Base-by-base conservation (phyloP, 2,797 vertebrate species). In the Lepidocolaptes lacrymiger region DNA sequence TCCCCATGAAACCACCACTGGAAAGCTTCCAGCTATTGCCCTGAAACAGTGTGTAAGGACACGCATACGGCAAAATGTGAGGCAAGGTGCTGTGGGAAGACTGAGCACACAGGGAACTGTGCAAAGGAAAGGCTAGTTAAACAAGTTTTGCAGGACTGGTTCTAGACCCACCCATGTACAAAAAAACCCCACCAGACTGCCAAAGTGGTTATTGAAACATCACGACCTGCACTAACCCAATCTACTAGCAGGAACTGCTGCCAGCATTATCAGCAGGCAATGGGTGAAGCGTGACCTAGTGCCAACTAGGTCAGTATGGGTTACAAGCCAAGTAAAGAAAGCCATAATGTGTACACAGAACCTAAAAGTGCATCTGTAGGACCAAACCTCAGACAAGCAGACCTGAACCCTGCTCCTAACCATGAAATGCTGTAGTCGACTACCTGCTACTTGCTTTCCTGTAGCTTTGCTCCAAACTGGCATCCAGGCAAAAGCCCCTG, bases 11-110 rank as follows among this genome's bases (percentile, higher is more conserved):
- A 91, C 46, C 62, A 88, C 6, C 12, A 4, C 77, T 91, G 88
- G 88, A 95, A 63, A 88, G 4, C 26, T 85, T 88, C 89, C 94
- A 94, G 56, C 39, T 77, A 20, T 61, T 83, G 63, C 51, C 79
- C 43, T 61, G 22, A 34, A 88, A 67, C 12, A 16, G 58, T 22
- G 87, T 75, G 62, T 75, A 86, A 84, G 55, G n/a, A 73, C 55
- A 75, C 10, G 15, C 36, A 75, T 58, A 55, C 1, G 62, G 64
- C 49, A 44, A 89, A 83, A 48, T 15, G 22, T 95, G 92, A 95
- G 43, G 94, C 90, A 93, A 96, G 73, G 55, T 1, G 20, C 71
- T 94, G 85, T 89, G 91, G 93, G 92, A 96, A 93, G 89, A 41
- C 84, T 67, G 62, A 80, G 72, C 79, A 69, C 51, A 48, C 4